Evolutionary conservation across 1,140 invertebrate species (phyloP).

Genomic region (Rhagoletis zephyria): DNA sequence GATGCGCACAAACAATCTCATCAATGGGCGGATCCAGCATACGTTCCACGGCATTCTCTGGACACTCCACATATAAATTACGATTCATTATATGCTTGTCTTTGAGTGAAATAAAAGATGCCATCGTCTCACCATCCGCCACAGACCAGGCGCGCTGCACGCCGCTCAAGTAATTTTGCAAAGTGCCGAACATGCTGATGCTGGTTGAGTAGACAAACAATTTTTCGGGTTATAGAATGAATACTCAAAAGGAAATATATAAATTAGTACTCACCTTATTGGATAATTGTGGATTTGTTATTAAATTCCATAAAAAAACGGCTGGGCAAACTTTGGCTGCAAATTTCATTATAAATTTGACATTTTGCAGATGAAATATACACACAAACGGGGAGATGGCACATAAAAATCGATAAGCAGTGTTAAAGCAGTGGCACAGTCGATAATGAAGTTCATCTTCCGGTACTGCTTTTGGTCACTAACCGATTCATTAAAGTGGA

Average conservation of each 20-base stretch:
- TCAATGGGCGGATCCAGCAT: conserved; percentile 83
- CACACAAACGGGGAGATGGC: background rate
- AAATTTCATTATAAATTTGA: background rate
- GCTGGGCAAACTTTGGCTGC: no score
- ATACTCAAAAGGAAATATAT: no score
- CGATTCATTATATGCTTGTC: conserved; percentile 83
- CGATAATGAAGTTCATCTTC: no score
- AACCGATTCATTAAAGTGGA: background rate
- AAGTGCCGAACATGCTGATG: conserved; percentile 64
- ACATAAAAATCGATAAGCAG: conserved; percentile 17
- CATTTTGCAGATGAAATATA: background rate
- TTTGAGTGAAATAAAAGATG: conserved; percentile 82
- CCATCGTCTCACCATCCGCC: conserved; percentile 72
- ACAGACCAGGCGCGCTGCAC: conserved; percentile 64
- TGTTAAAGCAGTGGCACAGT: background rate
- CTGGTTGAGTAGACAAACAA: background rate
- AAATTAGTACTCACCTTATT: background rate
- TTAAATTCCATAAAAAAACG: background rate
- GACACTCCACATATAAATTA: conserved; percentile 80
- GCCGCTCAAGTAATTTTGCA: conserved; percentile 67
- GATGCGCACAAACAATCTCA: conserved; percentile 85
- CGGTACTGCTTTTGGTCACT: no score
- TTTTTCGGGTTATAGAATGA: no score
- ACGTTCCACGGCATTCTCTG: conserved; percentile 81
- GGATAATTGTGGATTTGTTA: background rate